Percentiles rank a stretch among this genome's conserved stretches.
These are phyloP conservation scores for Scaptodrosophila lebanonensis DNA, from an alignment of 1,140 invertebrate species.

Conservation along the genomic window DNA sequence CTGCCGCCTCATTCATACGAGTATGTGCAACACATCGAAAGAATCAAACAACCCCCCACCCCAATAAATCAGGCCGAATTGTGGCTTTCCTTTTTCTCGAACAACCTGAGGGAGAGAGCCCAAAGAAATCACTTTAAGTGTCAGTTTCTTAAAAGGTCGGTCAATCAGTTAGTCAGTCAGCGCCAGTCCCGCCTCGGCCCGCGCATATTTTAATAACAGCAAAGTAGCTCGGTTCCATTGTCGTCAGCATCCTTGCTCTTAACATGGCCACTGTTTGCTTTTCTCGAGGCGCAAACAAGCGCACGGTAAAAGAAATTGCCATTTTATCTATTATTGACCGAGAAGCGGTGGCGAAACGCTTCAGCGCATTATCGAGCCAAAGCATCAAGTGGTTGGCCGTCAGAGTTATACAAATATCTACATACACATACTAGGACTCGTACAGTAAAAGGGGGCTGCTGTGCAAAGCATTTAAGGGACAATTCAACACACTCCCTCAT, in stretches of 20 bases:
- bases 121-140: constrained; percentile 71
- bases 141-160: constrained; percentile 8
- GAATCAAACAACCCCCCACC: too few species aligned
- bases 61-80: too few species aligned
- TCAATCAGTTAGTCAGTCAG: constrained; percentile 39
- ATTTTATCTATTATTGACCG: constrained; percentile 73
- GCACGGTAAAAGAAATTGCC: constrained; percentile 63
- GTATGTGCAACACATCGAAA: too few species aligned
- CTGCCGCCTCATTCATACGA: too few species aligned
- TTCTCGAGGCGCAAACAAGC: constrained; percentile 66
- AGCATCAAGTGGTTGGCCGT: constrained; percentile 41
- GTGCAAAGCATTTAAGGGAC: too few species aligned
- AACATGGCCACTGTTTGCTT: constrained; percentile 41
- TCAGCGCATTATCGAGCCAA: constrained; percentile 36
- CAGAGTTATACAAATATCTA: too few species aligned
- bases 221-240: constrained; percentile 37
- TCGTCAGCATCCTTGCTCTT: too few species aligned
- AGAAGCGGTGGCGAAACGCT: constrained; percentile 10
- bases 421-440: too few species aligned
- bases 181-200: constrained; percentile 15
- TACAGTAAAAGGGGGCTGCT: constrained; percentile 6
- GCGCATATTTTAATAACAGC: constrained; percentile 76
- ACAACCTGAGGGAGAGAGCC: too few species aligned
- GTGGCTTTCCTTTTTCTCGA: too few species aligned
- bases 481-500: too few species aligned